Evolutionary conservation across 2,113 vertebrate species (phyloP), one percentile per base, ranked within the genome.

Genomic region (Phaethornis superciliosus): DNA sequence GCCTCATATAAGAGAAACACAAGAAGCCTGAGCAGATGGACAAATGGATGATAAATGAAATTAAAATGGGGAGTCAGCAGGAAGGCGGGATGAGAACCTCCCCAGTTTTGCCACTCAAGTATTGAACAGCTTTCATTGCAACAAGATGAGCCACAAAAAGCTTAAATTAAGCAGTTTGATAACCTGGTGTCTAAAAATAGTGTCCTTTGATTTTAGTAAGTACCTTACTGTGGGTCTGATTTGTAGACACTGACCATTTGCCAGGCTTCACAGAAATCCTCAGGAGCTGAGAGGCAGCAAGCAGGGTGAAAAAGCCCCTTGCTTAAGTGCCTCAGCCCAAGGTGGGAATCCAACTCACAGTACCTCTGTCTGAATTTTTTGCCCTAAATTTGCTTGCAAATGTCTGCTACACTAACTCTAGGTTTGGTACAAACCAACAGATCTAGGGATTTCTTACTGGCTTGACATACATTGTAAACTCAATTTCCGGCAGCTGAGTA

Each of bases 401-500:
- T n/a, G 4, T 49, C 75, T 62, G 20, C 63, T 70, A 26, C 19
- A 27, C 54, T 78, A 64, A 42, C 17, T 81, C 24, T 18, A 67
- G 55, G 46, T 80, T 84, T 85, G 62, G 67, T 72, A 71, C 32
- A 79, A 64, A 77, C 88, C 42, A 64, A 33, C 1, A 2, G 32
- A 89, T 69, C 65, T 42, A 71, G 27, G 26, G 55, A 56, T 62
- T 89, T 88, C 32, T 63, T 49, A 47, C 2, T 70, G 52, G 59
- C 71, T 67, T 67, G 51, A 81, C 46, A 64, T 46, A 30, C 10
- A 6, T 24, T 18, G 15, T 37, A 21, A 63, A 81, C 33, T 27
- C 64, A 27, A 23, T 77, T 75, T 78, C 62, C 64, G 91, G 76
- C 76, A 84, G 58, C 64, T 42, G 62, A 95, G 74, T 56, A 85